These are phyloP conservation scores for Rousettus leschenaultii DNA, from an alignment of 2,113 vertebrate species.

Conservation along the genomic window DNA sequence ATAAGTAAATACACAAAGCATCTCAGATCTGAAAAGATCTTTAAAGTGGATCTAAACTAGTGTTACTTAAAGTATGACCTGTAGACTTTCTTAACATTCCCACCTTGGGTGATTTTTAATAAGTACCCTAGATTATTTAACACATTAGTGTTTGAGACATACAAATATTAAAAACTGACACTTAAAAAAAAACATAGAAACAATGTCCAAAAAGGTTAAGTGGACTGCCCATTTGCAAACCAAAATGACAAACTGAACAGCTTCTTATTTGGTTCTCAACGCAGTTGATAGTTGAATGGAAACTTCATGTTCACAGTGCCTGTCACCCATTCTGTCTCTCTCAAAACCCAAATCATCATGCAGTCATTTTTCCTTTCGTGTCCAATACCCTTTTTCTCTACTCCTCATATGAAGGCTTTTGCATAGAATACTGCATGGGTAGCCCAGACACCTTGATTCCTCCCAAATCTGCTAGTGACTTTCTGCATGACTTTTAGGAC, in stretches of 20 bases:
- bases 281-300: not conserved
- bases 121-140: not conserved
- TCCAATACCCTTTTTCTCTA: not conserved
- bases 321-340: not conserved
- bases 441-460: not conserved
- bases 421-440: not conserved
- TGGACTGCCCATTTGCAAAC: not conserved
- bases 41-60: not conserved
- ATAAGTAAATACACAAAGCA: not conserved
- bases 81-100: not conserved
- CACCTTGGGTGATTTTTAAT: not conserved
- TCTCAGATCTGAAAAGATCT: not conserved
- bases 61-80: not conserved
- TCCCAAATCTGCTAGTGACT: not conserved
- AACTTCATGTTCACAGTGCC: not conserved
- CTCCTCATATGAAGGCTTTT: not conserved
- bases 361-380: not conserved
- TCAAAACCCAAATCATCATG: not conserved
- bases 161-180: not conserved
- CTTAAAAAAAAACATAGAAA: not conserved
- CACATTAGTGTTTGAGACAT: not conserved
- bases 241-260: not conserved
- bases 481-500: not conserved
- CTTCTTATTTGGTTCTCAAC: not conserved
- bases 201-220: not conserved